Base-by-base conservation (phyloP, 2,888 invertebrate genomes). In the Spisula subtruncata region DNA sequence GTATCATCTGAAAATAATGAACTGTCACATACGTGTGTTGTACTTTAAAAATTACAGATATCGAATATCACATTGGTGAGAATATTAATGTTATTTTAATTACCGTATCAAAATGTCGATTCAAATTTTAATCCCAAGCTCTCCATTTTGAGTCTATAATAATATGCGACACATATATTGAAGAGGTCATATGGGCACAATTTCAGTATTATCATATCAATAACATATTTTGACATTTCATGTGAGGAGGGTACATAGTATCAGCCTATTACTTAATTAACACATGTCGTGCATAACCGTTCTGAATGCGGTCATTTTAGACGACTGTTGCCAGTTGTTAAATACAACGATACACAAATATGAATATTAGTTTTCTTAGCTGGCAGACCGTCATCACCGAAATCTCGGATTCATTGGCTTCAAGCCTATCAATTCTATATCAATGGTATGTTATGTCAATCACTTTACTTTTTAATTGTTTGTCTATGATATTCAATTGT, bases 401-500 rank as follows among this genome's bases (percentile, higher is more conserved):
- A 60, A 14, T 32, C 29, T 75, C 35, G 16, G 75, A 75, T 75
- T 75, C 32, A 75, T 75, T 75, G 75, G 75, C 75, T 32, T 25
- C 5, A 75, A 29, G 75, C 75, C 75, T 35, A 35, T 75, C 25
- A 75, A 35, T 75, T 35, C 35, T 75, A 18, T 32, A 75, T 75
- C 16, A 75, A 35, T 75, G 35, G 29, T 29, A 35, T 75, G 75
- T 32, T 35, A 32, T 75, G 75, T 75, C 75, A 75, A 75, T 75
- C 75, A 75, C 32, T 35, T 32, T 18, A 1, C 35, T 16, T 4
- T 75, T 75, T 75, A 75, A 32, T 35, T 75, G 75, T 75, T 18
- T 75, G 14, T 18, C 25, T 75, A 75, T 75, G 75, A 75, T 75
- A 75, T 75, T 75, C 16, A 32, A 35, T 32, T 35, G 5, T 75